Evolutionary conservation across 2,797 vertebrate genomes (phyloP), one percentile per base, ranked within the genome.

Genomic region (Hipposideros larvatus): DNA sequence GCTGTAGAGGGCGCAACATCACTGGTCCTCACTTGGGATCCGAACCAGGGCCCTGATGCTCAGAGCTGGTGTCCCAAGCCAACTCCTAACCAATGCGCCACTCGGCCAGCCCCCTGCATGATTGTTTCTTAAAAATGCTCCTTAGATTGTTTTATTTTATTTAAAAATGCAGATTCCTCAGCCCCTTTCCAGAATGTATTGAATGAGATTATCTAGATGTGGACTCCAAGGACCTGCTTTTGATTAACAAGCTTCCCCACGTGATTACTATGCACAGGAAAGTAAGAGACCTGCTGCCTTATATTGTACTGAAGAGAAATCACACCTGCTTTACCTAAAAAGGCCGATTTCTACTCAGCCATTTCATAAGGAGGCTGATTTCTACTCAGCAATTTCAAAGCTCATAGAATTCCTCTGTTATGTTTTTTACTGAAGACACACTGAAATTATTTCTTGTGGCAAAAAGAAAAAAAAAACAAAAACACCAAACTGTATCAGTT

Each of bases 141-240:
- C 77, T 93, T 46, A 74, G 57, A 87, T 78, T 82, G 65, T 57
- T 83, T 41, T 13, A 51, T 57, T 95, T 78, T 93, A 11, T 91
- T 93, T 19, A 59, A 66, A 90, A 82, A 77, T 14, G 10, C 53
- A 59, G 37, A 24, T 73, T 59, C 53, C 41, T 75, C 21, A 41
- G 34, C 7, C 24, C 31, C 21, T 4, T 92, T 79, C n/a, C 19
- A 8, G 51, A 37, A 79, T 34, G 41, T 80, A 46, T 6, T 26
- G 31, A 88, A 48, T 86, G 24, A 41, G 11, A 46, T 43, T 59
- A 53, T 22, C 34, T 80, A 28, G 7, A 13, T 65, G 4, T 59
- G 26, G n/a, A 31, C 46, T 16, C 24, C 3, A 61, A 24, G 48
- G 66, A 66, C 9, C 28, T 68, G 6, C 59, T 79, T 46, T 66